Base-by-base conservation (phyloP, 2,888 invertebrate genomes). In the Cloeon dipterum region DNA sequence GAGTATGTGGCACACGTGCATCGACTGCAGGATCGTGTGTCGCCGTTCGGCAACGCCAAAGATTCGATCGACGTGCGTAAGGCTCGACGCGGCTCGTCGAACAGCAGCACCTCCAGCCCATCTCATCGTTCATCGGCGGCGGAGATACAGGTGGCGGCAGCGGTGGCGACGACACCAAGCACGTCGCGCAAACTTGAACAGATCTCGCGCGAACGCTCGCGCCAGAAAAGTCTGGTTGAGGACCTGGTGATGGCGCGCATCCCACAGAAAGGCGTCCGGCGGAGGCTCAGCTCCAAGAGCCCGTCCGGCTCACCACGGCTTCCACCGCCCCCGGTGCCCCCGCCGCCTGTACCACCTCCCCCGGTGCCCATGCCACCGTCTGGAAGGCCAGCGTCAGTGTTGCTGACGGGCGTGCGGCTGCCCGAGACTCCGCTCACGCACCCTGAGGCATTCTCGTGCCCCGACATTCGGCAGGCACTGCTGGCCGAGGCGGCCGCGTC, bases 231-330 rank as follows among this genome's bases (percentile, higher is more conserved):
- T 51, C 62, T 85, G 19, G 77, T 86, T 34, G 71, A 83, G 47
- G 74, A 83, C 52, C 61, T 86, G 56, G 75, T 86, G 36, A 69
- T 85, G 65, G 79, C 76, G 49, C 74, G 78, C 54, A 59, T 81
- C 47, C 44, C 19, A 35, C 41, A 20, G 11, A 32, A 35, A 10
- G 66, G 39, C 61, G 70, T 1, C 42, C 43, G n/a, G 44, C 40
- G 37, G 36, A 33, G 34, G 18, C 19, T 33, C 8, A 36, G 29
- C 32, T 29, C 29, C 7, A 26, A 26, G 17, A 38, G 38, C 34
- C 29, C 29, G n/a, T 19, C 33, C 3, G 34, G 38, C 8, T 23
- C 33, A n/a, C 34, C 38, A 10, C 25, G 33, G 7, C 11, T 4
- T 3, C 21, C 18, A 3, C 25, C 38, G 17, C 34, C 20, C 19